Base-by-base conservation (phyloP, 2,888 invertebrate genomes). In the Lycocerus yunnanus region DNA sequence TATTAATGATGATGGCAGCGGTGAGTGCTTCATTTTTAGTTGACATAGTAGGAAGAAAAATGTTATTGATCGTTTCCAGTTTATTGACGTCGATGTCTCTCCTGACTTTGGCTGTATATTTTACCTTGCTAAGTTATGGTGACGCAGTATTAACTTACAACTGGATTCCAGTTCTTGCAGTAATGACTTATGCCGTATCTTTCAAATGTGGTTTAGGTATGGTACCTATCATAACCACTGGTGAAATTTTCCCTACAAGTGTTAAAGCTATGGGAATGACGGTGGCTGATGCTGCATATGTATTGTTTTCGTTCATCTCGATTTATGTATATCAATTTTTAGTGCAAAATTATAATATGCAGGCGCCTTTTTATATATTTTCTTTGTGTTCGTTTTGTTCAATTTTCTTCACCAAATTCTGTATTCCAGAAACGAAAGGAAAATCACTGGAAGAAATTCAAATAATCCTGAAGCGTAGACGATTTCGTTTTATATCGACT, bases 21-120 rank as follows among this genome's bases (percentile, higher is more conserved):
- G 8, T 73, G 1, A 58, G 27, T 13, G 67, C 74, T 13, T 74
- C 72, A 5, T 66, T 74, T 14, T 65, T 69, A 10, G 72, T 79
- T 6, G 79, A 79, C 21, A 72, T 72, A 66, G 76, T 75, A 18
- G 79, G 79, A 0, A 70, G 77, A 4, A 78, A 77, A 75, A 63
- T 72, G 11, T 63, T 79, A 9, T 24, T 78, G 10, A 69, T 73
- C 3, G 67, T 69, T 2, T 77, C 77, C 2, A 61, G 72, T 16
- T 13, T 73, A 4, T 14, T 70, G 1, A 65, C 74, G 6, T 14
- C 18, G 13, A 63, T 68, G 18, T 2, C 61, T 16, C 20, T 63
- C 0, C 20, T 63, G 6, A 18, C 16, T 63, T 63, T 63, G 11
- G 61, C 61, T 13, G n/a, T 63, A 8, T 63, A 63, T 63, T 63